Evolutionary conservation across 2,113 vertebrate species (phyloP).

Genomic region (Mus spicilegus): DNA sequence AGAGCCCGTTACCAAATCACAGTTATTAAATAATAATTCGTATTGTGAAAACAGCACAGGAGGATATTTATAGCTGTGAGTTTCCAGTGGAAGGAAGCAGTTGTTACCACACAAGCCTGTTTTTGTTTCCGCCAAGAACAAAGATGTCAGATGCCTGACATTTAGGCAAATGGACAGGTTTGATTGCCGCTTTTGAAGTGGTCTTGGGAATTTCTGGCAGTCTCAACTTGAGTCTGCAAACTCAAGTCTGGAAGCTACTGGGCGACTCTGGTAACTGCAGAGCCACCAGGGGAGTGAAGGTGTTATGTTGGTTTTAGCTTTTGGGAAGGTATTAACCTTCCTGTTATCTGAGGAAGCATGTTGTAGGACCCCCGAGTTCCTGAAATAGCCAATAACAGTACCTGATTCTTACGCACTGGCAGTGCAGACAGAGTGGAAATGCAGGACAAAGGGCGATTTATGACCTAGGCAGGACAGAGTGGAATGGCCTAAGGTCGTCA

Average conservation of each 20-base stretch:
- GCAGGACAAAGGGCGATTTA: not conserved
- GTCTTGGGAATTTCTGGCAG: not conserved
- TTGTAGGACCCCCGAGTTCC: not conserved
- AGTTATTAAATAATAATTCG: slow-evolving; percentile 58
- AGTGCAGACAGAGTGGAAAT: not conserved
- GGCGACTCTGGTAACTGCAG: not conserved
- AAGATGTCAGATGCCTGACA: not conserved
- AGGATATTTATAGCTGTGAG: slow-evolving; percentile 33
- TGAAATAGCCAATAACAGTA: not conserved
- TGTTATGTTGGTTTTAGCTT: slow-evolving; percentile 29
- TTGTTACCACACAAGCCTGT: slow-evolving; percentile 39
- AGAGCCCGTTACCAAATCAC: slow-evolving; percentile 52
- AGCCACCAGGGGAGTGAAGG: not conserved
- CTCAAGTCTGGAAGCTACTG: not conserved
- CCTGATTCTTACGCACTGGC: not conserved
- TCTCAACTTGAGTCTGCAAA: not conserved
- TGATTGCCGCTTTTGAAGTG: slow-evolving; percentile 28
- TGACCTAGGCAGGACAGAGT: not conserved
- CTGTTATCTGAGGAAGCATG: not conserved
- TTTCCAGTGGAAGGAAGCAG: slow-evolving; percentile 15
- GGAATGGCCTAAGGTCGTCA: not conserved
- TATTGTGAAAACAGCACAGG: slow-evolving; percentile 64
- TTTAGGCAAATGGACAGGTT: slow-evolving; percentile 26
- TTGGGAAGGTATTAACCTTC: not conserved
- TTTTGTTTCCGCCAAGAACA: slow-evolving; percentile 53